Conservation (phyloP, 1,140 invertebrate genomes). For the Aphaenogaster rudis region DNA sequence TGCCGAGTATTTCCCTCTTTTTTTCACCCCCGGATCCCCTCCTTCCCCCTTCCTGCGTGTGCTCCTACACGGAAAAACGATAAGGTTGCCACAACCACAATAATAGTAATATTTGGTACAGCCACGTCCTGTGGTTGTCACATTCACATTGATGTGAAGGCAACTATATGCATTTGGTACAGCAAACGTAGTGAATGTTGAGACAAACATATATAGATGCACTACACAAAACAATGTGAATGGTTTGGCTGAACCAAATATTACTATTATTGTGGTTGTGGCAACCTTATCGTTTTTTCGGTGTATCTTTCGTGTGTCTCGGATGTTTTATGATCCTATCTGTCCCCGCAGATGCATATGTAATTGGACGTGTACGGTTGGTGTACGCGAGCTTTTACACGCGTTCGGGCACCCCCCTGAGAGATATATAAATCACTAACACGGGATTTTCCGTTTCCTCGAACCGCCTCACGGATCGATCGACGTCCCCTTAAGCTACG, state of each 20-base stretch:
- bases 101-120: too few relatives aligned
- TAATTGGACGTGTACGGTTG: conserved; percentile 11
- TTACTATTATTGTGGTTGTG: too few relatives aligned
- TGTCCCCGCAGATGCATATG: background rate
- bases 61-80: background rate
- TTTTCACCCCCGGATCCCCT: conserved; percentile 35
- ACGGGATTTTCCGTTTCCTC: conserved; percentile 6
- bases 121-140: too few relatives aligned
- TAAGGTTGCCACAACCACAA: too few relatives aligned
- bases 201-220: too few relatives aligned
- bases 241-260: too few relatives aligned
- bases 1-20: conserved; percentile 79
- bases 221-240: too few relatives aligned
- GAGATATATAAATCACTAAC: conserved; percentile 49
- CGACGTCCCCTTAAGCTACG: conserved; percentile 20
- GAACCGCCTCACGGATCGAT: background rate
- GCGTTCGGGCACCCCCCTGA: background rate
- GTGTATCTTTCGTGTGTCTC: conserved; percentile 23
- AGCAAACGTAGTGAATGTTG: too few relatives aligned
- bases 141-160: too few relatives aligned
- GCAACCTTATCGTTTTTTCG: too few relatives aligned
- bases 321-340: background rate
- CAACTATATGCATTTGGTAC: too few relatives aligned
- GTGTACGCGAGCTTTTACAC: conserved; percentile 9
- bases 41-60: background rate